These are phyloP conservation scores for Glandiceps talaboti DNA, from an alignment of 53 echinoderm and acorn worm genomes.

Conservation along the genomic window DNA sequence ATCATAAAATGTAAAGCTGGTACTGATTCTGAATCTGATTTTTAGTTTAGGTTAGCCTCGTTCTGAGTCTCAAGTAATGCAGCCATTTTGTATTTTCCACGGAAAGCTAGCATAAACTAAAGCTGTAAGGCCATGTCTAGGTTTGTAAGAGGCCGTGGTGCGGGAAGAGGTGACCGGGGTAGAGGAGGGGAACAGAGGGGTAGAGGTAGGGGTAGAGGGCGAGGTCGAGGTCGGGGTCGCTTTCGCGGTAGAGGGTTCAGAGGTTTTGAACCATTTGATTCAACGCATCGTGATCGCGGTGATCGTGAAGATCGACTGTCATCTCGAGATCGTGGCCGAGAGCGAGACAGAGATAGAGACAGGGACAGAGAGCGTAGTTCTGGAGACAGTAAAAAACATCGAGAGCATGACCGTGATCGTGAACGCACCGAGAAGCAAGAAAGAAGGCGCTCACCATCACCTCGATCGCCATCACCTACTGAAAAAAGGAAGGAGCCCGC, in stretches of 20 bases:
- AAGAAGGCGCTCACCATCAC: neutral
- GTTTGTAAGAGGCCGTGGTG: too few species aligned
- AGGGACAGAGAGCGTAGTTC: slow-evolving; percentile 49
- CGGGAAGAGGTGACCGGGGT: neutral
- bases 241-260: neutral
- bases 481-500: neutral
- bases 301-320: too few species aligned
- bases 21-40: too few species aligned
- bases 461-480: neutral
- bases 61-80: too few species aligned
- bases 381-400: neutral
- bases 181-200: neutral
- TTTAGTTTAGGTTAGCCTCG: too few species aligned
- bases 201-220: neutral
- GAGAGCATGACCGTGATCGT: neutral
- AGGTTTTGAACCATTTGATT: too few species aligned
- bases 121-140: too few species aligned
- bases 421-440: neutral
- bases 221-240: neutral
- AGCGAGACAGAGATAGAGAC: slow-evolving; percentile 89
- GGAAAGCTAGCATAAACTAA: too few species aligned
- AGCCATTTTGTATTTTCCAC: too few species aligned
- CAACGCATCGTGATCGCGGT: too few species aligned
- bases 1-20: too few species aligned
- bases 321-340: slow-evolving; percentile 47